phyloP scores from a whole-genome alignment of 2,113 vertebrate genomes.

The Chaenogobius annularis region DNA sequence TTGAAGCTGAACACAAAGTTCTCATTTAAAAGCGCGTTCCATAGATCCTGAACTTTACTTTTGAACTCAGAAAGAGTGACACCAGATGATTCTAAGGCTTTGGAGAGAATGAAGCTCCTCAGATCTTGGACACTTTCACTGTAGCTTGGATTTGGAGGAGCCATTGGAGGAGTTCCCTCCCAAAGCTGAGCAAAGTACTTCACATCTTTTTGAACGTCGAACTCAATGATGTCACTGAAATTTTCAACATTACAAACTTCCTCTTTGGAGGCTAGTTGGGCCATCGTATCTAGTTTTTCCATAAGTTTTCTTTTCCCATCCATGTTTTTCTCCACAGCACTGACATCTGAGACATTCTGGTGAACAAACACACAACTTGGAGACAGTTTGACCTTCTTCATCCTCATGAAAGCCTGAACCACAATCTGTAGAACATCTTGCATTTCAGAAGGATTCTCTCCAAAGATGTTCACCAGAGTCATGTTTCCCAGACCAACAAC shows the following conservation, averaged over 20 bases:
- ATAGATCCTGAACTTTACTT: slow-evolving; percentile 29
- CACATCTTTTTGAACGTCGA: slow-evolving; percentile 46
- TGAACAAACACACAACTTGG: slow-evolving; percentile 59
- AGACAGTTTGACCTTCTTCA: slow-evolving; percentile 45
- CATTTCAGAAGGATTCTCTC: slow-evolving; percentile 57
- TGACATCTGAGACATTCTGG: slow-evolving; percentile 51
- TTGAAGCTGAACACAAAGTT: slow-evolving; percentile 53
- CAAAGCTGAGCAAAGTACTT: slow-evolving; percentile 55
- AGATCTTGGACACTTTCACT: slow-evolving; percentile 49
- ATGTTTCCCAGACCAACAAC: slow-evolving; percentile 49
- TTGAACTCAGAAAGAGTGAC: slow-evolving; percentile 30
- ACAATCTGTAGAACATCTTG: slow-evolving; percentile 57
- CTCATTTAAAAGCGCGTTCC: slow-evolving; percentile 30
- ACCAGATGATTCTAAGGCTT: slow-evolving; percentile 17
- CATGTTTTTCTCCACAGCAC: slow-evolving; percentile 44
- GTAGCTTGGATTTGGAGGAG: slow-evolving; percentile 56
- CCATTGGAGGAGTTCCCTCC: slow-evolving; percentile 62
- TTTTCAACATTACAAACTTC: slow-evolving; percentile 19
- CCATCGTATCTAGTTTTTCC: slow-evolving; percentile 53
- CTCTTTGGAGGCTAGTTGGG: slow-evolving; percentile 45
- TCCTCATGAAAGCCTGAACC: slow-evolving; percentile 60
- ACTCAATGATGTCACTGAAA: slow-evolving; percentile 43
- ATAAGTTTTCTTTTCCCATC: slow-evolving; percentile 44
- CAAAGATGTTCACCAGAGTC: slow-evolving; percentile 57
- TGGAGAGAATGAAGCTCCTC: slow-evolving; percentile 42